Evolutionary conservation across 1,140 invertebrate genomes (phyloP).

Genomic region (Odontomachus brunneus): DNA sequence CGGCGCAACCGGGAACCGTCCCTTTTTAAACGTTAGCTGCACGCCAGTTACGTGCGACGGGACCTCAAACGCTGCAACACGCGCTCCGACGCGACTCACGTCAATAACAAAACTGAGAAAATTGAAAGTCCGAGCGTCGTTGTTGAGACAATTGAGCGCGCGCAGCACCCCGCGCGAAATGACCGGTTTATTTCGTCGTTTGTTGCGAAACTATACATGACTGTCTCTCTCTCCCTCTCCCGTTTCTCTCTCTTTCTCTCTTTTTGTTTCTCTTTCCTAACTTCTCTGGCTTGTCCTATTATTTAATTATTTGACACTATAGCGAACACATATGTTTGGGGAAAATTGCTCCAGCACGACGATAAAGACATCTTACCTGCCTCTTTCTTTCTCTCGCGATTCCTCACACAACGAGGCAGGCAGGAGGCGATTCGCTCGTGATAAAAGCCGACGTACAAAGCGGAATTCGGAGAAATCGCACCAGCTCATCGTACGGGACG

Average conservation of each 20-base stretch:
- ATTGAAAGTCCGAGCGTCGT: constrained; percentile 11
- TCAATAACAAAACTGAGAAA: constrained; percentile 2
- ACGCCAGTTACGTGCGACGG: background rate
- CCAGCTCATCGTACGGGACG: background rate
- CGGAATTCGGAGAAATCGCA: constrained; percentile 5
- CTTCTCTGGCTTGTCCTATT: no score
- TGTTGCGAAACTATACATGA: no score
- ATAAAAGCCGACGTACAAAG: constrained; percentile 10
- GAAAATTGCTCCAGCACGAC: no score
- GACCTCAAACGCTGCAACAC: background rate
- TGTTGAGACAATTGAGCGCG: background rate
- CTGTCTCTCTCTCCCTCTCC: background rate
- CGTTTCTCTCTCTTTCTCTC: background rate
- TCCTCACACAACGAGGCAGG: background rate
- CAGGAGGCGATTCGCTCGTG: background rate
- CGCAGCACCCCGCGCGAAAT: no score
- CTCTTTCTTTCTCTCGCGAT: background rate
- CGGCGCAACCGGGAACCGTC: no score
- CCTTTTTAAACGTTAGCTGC: constrained; percentile 19
- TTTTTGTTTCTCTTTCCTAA: no score
- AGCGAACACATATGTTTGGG: no score
- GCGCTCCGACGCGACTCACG: no score
- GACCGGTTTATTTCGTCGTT: no score
- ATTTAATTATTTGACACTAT: no score
- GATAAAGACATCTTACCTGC: no score